Percentiles rank a stretch among this genome's conserved stretches.
Conservation (phyloP, 1,140 invertebrate genomes). For the Pogonus chalceus region DNA sequence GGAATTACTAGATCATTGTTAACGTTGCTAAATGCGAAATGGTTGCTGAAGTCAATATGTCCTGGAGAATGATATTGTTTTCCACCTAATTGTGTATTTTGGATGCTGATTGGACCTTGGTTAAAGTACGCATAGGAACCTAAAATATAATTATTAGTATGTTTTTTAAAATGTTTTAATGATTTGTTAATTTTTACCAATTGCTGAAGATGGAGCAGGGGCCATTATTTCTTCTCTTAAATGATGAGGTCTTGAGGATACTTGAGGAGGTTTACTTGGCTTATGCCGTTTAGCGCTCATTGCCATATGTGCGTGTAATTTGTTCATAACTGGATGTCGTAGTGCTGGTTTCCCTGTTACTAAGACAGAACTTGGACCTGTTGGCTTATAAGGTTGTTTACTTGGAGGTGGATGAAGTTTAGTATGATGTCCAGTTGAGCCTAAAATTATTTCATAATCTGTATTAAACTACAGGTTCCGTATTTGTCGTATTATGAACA, state of each 20-base stretch:
- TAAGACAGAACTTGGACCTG: neutral
- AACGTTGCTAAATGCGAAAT: neutral
- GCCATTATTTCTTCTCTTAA: slow-evolving; percentile 8
- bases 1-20: neutral
- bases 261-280: neutral
- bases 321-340: slow-evolving; percentile 5
- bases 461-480: too few species aligned
- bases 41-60: neutral
- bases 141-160: too few species aligned
- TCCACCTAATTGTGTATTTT: too few species aligned
- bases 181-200: too few species aligned
- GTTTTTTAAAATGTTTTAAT: too few species aligned
- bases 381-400: neutral
- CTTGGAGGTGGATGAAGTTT: neutral
- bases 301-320: slow-evolving; percentile 10
- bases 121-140: neutral
- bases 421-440: neutral
- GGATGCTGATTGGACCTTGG: neutral
- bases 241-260: neutral
- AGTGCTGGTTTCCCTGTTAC: neutral
- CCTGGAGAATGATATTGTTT: neutral
- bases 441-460: too few species aligned
- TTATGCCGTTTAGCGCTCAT: neutral
- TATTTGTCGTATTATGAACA: too few species aligned
- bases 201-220: neutral